Conservation (phyloP, 2,797 vertebrate species). For the Trachurus trachurus region DNA sequence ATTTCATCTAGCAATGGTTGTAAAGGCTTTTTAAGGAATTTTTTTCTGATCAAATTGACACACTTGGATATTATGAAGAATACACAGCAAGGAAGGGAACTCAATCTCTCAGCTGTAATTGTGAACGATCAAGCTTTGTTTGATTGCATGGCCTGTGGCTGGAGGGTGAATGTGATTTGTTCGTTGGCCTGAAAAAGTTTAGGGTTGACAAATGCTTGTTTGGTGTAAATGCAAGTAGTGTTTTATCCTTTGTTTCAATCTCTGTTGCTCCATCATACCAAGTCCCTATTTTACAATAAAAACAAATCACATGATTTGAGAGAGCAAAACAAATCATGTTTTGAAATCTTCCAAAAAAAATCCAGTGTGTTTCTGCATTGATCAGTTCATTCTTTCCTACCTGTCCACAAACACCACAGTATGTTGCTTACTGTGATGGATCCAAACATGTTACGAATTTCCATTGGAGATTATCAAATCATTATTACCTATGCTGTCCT, state of each 20-base stretch:
- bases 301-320: background rate
- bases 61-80: background rate
- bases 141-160: background rate
- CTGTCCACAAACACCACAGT: background rate
- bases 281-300: too few species aligned
- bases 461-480: background rate
- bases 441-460: background rate
- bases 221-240: too few species aligned
- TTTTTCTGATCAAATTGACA: conserved; percentile 9
- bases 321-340: background rate
- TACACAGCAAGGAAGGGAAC: background rate
- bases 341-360: background rate
- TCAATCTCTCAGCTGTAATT: background rate
- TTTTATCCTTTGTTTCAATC: too few species aligned
- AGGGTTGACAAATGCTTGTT: too few species aligned
- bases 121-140: background rate
- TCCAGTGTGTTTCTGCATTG: background rate
- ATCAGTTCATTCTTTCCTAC: background rate
- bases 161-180: background rate
- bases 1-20: background rate
- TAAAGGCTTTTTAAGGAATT: background rate
- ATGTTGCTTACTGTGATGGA: background rate
- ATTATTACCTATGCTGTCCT: background rate
- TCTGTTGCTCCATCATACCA: too few species aligned
- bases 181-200: background rate